A percentile compares a stretch with the other conserved stretches of the same genome.
These are phyloP conservation scores for Megalurothrips usitatus DNA, from an alignment of 2,888 invertebrate species.

Conservation along the genomic window DNA sequence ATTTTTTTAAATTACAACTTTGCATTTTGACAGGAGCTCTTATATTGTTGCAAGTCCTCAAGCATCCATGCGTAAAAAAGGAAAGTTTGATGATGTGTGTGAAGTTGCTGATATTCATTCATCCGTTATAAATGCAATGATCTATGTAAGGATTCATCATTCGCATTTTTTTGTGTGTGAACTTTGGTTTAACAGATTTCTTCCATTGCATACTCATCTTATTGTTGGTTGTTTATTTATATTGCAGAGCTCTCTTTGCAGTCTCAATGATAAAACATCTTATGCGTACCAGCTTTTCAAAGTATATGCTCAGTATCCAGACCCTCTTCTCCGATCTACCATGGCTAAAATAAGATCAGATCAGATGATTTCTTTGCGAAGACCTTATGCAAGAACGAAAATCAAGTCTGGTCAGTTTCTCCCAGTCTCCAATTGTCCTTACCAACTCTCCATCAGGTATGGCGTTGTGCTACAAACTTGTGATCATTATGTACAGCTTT, in stretches of 20 bases:
- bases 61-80: slow-evolving; percentile 41
- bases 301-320: slow-evolving; percentile 68
- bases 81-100: slow-evolving; percentile 46
- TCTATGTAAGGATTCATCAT: slow-evolving; percentile 41
- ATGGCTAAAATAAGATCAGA: slow-evolving; percentile 56
- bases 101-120: slow-evolving; percentile 51
- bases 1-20: neutral
- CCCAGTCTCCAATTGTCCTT: slow-evolving; percentile 51
- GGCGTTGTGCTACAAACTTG: neutral
- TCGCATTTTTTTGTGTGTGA: neutral
- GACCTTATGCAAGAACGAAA: slow-evolving; percentile 45
- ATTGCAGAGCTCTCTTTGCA: slow-evolving; percentile 59
- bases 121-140: slow-evolving; percentile 55
- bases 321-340: slow-evolving; percentile 56
- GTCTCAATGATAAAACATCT: slow-evolving; percentile 56
- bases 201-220: slow-evolving; percentile 32
- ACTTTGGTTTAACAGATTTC: slow-evolving; percentile 5
- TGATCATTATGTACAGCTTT: neutral
- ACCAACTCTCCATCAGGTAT: slow-evolving; percentile 46
- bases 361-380: slow-evolving; percentile 56
- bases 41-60: slow-evolving; percentile 43
- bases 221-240: slow-evolving; percentile 33
- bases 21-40: slow-evolving; percentile 31
- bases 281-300: slow-evolving; percentile 64
- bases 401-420: slow-evolving; percentile 47